Evolutionary conservation across 2,113 vertebrate species (phyloP).

Genomic region (Megalops atlanticus): DNA sequence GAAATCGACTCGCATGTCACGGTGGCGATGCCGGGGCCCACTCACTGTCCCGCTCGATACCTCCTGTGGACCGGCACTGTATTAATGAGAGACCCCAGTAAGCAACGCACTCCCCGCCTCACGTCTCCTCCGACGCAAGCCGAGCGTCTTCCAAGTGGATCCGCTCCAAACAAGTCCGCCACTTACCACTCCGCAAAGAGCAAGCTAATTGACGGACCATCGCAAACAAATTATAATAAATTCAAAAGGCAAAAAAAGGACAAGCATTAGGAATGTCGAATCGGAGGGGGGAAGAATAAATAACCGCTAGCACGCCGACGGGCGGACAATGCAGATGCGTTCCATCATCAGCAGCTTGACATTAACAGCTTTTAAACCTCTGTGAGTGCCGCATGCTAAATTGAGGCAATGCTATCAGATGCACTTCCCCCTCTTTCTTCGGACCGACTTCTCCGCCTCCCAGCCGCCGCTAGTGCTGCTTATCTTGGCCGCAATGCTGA

Average conservation of each 20-base stretch:
- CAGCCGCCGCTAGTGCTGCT: not conserved
- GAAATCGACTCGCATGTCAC: no score
- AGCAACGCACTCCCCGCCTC: no score
- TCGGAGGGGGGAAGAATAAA: not conserved
- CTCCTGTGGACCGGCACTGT: no score
- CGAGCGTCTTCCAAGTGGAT: not conserved
- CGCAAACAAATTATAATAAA: not conserved
- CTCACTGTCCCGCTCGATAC: no score
- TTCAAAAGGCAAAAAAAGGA: not conserved
- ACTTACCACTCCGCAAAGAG: not conserved
- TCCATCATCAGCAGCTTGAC: conserved; percentile 32
- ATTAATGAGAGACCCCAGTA: no score
- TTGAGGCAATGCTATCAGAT: not conserved
- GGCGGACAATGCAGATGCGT: not conserved
- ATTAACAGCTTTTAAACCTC: conserved; percentile 22
- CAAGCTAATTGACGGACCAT: not conserved
- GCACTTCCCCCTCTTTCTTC: not conserved
- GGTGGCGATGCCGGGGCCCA: no score
- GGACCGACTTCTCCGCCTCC: not conserved
- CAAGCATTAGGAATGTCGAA: not conserved
- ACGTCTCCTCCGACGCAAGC: no score
- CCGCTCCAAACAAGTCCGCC: not conserved
- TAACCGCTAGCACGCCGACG: not conserved
- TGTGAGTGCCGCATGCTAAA: conserved; percentile 9
- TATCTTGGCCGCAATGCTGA: not conserved